Evolutionary conservation across 1,140 invertebrate species (phyloP).

Genomic region (Zaprionus capensis): DNA sequence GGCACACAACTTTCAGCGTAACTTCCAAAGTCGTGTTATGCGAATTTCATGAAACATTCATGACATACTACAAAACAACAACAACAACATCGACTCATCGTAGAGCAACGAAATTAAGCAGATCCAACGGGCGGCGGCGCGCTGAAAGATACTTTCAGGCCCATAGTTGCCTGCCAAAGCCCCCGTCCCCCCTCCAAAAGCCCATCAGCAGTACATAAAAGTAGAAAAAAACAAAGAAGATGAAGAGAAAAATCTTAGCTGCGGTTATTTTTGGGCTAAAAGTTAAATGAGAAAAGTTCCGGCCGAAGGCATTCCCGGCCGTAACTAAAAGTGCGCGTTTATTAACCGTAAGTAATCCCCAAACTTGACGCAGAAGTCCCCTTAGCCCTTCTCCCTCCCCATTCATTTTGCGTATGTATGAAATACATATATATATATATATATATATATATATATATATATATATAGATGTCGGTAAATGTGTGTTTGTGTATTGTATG

Average conservation of each 20-base stretch:
- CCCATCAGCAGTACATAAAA: constrained; percentile 75
- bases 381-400: background rate
- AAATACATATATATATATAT: background rate
- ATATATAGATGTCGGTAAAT: background rate
- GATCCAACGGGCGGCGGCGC: constrained; percentile 30
- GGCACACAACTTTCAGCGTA: background rate
- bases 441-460: background rate
- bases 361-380: background rate
- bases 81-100: constrained; percentile 9
- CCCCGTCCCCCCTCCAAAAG: background rate
- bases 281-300: constrained; percentile 77
- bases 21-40: constrained; percentile 16
- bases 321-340: constrained; percentile 67
- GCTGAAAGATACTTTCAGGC: constrained; percentile 41
- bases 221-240: constrained; percentile 29
- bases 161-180: constrained; percentile 28
- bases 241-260: constrained; percentile 23
- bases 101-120: constrained; percentile 53
- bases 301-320: constrained; percentile 24
- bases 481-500: background rate
- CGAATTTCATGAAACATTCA: constrained; percentile 67
- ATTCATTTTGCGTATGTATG: background rate
- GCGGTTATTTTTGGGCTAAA: constrained; percentile 50
- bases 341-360: constrained; percentile 69
- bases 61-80: constrained; percentile 32